Base-by-base conservation (phyloP, 2,888 invertebrate genomes). In the Xestia c-nigrum region DNA sequence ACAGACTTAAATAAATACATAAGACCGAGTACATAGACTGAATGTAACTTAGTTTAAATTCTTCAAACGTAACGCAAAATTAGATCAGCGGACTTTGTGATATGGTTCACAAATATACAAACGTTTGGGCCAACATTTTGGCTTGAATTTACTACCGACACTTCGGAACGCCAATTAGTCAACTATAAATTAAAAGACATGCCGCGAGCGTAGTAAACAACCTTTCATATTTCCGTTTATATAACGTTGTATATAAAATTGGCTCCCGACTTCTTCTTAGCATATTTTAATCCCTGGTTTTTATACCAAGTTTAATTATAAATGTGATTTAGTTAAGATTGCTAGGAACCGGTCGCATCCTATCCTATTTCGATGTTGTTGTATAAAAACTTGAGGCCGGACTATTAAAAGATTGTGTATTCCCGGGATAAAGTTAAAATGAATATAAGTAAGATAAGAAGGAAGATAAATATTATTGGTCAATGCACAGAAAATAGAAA, bases 191-290 rank as follows among this genome's bases (percentile, higher is more conserved):
- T 77, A 79, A 76, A 74, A 64, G 47, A n/a, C 59, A 55, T 21
- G 57, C 46, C 43, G 38, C 19, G 24, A 63, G 9, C 68, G 64
- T 77, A 80, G 46, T 84, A 76, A 85, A 82, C 55, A 73, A 38
- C n/a, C n/a, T 61, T 73, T 71, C 14, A 79, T 72, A 74, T 76
- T 75, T 81, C 57, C 66, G 63, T 82, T 84, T 85, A 86, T 85
- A 83, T 78, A 85, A 85, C 81, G 84, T 72, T 75, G 70, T 85
- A 87, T 72, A 87, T 85, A 83, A 86, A 87, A 85, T 84, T 77
- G 68, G 59, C 72, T 84, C 72, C 74, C 72, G 80, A 85, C 67
- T 72, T 65, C 78, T 78, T 70, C 47, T 76, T 71, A 77, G 78
- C 72, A 70, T 65, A 72, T 72, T 83, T 89, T 86, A 86, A 85